Percentiles rank a stretch among this genome's conserved stretches.
Evolutionary conservation across 2,113 vertebrate genomes (phyloP).

Genomic region (Psephotus haematonotus): DNA sequence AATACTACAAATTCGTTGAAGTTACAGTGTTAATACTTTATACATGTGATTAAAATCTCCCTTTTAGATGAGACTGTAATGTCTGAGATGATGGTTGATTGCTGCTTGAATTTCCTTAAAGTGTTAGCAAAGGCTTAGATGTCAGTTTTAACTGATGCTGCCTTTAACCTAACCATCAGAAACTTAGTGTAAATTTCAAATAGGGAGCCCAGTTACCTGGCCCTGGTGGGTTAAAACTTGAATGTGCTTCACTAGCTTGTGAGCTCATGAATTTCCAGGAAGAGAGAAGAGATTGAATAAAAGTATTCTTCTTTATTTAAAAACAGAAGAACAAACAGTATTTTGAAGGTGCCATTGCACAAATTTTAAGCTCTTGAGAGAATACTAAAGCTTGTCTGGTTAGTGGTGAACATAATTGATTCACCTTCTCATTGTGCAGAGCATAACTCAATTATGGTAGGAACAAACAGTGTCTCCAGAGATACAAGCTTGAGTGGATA

Average conservation of each 20-base stretch:
- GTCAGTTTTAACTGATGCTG: neutral
- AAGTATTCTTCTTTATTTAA: constrained; percentile 3
- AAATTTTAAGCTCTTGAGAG: constrained; percentile 33
- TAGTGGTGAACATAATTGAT: constrained; percentile 68
- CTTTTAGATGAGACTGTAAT: neutral
- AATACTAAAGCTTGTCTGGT: constrained; percentile 53
- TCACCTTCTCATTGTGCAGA: constrained; percentile 67
- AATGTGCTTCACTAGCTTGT: neutral
- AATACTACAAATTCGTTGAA: neutral
- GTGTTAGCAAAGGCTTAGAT: neutral
- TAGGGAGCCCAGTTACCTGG: neutral
- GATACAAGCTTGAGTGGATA: constrained; percentile 45
- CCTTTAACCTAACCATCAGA: neutral
- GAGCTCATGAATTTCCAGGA: constrained; percentile 16
- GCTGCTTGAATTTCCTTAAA: neutral
- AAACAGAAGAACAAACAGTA: neutral
- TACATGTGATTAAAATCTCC: neutral
- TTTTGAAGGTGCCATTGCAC: neutral
- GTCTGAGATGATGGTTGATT: neutral
- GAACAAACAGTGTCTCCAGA: constrained; percentile 64
- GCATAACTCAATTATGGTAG: constrained; percentile 66
- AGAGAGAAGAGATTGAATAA: neutral
- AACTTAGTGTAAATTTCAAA: neutral
- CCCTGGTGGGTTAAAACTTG: neutral
- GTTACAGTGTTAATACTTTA: neutral